Evolutionary conservation across 2,113 vertebrate genomes (phyloP).

Genomic region (Irena cyanogastra): DNA sequence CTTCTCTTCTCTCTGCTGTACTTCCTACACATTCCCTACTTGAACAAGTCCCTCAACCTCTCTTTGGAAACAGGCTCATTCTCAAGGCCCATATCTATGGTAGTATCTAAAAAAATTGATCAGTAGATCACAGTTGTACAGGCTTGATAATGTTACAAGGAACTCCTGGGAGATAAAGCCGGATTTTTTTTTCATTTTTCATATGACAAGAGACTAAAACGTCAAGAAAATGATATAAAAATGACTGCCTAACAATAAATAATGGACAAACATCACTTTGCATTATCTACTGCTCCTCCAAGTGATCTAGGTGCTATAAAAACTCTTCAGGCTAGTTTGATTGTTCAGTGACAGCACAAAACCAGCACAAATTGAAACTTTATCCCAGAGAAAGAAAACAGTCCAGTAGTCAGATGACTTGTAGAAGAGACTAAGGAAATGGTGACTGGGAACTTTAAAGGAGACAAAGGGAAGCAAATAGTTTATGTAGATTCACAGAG

Average conservation of each 20-base stretch:
- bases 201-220: not conserved
- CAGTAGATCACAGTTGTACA: not conserved
- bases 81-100: not conserved
- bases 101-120: not conserved
- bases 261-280: not conserved
- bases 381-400: not conserved
- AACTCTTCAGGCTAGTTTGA: not conserved
- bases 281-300: not conserved
- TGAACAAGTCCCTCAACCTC: not conserved
- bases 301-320: not conserved
- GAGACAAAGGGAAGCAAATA: not conserved
- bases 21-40: not conserved
- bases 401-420: not conserved
- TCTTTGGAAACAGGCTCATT: not conserved
- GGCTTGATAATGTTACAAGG: not conserved
- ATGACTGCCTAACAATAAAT: not conserved
- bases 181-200: not conserved
- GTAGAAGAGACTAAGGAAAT: not conserved
- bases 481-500: not conserved
- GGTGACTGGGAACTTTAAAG: not conserved
- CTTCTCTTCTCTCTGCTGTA: not conserved
- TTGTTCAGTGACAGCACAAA: not conserved
- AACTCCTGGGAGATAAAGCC: not conserved
- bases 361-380: not conserved
- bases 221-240: not conserved